Conservation (phyloP, 2,113 vertebrate genomes). For the Epinephelus moara region DNA sequence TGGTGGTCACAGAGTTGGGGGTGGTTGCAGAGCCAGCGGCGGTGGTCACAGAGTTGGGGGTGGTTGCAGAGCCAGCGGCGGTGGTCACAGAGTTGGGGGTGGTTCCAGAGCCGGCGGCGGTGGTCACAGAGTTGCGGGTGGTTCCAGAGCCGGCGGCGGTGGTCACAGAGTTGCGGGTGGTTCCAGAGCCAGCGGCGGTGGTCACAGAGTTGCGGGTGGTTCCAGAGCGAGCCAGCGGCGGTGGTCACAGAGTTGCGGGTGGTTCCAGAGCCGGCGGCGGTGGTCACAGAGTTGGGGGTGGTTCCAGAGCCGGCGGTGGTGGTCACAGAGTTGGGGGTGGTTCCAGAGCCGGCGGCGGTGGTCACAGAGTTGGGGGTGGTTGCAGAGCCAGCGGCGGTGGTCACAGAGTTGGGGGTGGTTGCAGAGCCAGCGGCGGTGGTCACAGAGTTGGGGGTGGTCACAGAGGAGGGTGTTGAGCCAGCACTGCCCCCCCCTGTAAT, state of each 20-base stretch:
- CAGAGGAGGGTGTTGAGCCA: background rate
- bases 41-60: too few relatives aligned
- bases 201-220: background rate
- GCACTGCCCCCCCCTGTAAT: slow-evolving; percentile 67
- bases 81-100: too few relatives aligned
- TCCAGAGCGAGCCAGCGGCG: too few relatives aligned
- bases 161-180: background rate
- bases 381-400: background rate
- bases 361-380: background rate
- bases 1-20: too few relatives aligned
- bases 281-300: background rate
- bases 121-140: background rate
- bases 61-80: fast-evolving
- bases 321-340: background rate
- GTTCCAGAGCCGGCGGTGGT: background rate
- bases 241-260: too few relatives aligned
- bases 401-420: background rate
- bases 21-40: background rate
- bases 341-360: background rate
- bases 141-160: background rate
- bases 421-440: background rate
- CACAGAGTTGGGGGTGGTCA: background rate
- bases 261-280: background rate
- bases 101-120: background rate
- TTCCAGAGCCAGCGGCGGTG: background rate